Evolutionary conservation across 2,113 vertebrate species (phyloP).

Genomic region (Caretta caretta): DNA sequence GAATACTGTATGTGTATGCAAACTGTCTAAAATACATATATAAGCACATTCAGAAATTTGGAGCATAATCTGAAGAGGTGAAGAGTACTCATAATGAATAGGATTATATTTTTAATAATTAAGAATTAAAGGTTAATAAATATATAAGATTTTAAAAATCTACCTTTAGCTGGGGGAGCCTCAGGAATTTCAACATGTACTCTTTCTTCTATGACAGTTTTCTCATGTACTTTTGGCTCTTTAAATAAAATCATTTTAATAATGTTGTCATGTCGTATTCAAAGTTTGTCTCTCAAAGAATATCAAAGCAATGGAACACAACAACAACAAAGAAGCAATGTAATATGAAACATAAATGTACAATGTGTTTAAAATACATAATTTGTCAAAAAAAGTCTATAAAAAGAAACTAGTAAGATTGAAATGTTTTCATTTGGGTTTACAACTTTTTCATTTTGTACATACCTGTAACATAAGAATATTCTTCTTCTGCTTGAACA

Average conservation of each 20-base stretch:
- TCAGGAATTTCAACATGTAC: constrained; percentile 77
- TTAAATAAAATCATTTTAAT: constrained; percentile 74
- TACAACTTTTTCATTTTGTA: constrained; percentile 44
- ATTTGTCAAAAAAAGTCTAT: constrained; percentile 21
- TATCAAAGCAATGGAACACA: constrained; percentile 38
- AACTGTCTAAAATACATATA: background rate
- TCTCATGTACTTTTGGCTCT: constrained; percentile 79
- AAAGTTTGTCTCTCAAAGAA: constrained; percentile 8
- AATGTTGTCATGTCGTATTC: constrained; percentile 31
- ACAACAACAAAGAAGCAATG: constrained; percentile 55
- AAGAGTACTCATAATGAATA: background rate
- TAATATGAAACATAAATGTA: constrained; percentile 40
- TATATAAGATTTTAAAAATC: background rate
- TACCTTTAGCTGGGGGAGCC: constrained; percentile 77
- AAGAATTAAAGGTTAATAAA: background rate
- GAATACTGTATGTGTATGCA: background rate
- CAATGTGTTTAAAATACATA: constrained; percentile 49
- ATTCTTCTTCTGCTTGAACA: constrained; percentile 82
- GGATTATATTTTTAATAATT: background rate
- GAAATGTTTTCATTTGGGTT: background rate
- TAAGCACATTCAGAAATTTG: background rate
- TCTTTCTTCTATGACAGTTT: constrained; percentile 78
- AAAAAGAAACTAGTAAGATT: background rate
- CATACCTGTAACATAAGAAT: constrained; percentile 83
- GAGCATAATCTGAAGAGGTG: background rate